Evolutionary conservation across 1,140 invertebrate species (phyloP).

Genomic region (Dinoponera quadriceps): DNA sequence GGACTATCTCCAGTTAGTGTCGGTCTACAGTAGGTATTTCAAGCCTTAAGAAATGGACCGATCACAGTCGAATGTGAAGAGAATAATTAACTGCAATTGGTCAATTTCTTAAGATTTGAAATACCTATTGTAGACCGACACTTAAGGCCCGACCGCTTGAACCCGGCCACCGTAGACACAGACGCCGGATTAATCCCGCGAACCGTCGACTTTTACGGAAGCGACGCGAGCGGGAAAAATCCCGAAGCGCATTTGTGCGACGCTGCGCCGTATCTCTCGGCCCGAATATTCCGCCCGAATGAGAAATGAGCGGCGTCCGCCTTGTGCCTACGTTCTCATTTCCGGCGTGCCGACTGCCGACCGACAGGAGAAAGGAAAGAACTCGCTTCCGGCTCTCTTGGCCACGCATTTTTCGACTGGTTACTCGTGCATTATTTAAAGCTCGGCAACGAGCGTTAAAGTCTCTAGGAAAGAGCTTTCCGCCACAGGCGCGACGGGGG

Average conservation of each 20-base stretch:
- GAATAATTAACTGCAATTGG: no score
- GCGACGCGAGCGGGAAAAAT: neutral
- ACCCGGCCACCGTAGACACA: neutral
- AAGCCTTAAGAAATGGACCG: no score
- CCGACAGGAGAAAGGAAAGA: slow-evolving; percentile 53
- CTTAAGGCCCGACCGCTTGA: no score
- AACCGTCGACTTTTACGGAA: neutral
- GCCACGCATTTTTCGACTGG: slow-evolving; percentile 74
- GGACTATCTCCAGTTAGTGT: neutral
- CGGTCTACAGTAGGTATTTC: no score
- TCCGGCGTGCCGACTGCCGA: slow-evolving; percentile 72
- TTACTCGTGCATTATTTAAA: slow-evolving; percentile 78
- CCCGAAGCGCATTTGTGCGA: neutral
- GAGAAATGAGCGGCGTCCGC: slow-evolving; percentile 78
- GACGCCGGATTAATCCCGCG: neutral
- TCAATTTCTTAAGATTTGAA: no score
- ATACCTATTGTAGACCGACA: no score
- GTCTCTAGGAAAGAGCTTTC: slow-evolving; percentile 63
- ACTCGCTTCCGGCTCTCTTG: slow-evolving; percentile 74
- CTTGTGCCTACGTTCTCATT: slow-evolving; percentile 79
- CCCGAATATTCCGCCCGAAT: slow-evolving; percentile 79
- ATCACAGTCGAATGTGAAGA: no score
- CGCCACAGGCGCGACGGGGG: neutral
- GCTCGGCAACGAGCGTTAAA: slow-evolving; percentile 72
- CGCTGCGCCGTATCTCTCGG: slow-evolving; percentile 50